Conservation (phyloP, 2,888 invertebrate species). For the Spatulosminthurus flaviceps region DNA sequence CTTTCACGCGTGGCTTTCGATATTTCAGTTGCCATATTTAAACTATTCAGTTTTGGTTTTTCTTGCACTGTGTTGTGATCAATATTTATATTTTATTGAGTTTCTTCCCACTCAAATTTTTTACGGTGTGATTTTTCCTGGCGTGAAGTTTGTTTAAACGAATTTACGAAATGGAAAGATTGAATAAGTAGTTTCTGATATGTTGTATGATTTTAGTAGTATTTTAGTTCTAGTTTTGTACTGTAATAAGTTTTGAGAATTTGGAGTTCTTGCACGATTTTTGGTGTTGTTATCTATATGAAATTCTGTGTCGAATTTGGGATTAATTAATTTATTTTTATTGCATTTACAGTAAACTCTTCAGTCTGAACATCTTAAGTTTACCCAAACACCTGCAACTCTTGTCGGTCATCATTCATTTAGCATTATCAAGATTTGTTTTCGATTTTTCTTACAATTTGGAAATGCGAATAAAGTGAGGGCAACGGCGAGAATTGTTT, state of each 20-base stretch:
- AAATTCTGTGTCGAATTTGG: background rate
- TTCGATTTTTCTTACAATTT: background rate
- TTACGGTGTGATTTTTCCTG: too few species aligned
- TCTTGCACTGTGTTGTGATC: background rate
- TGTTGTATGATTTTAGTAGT: background rate
- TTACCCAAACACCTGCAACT: slow-evolving; percentile 6
- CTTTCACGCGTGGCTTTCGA: background rate
- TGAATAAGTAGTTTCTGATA: background rate
- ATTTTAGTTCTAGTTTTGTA: background rate
- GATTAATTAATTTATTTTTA: background rate
- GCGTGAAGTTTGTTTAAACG: too few species aligned
- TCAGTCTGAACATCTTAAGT: slow-evolving; percentile 7
- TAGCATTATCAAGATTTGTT: slow-evolving; percentile 15
- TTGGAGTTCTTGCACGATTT: background rate
- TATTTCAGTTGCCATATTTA: background rate
- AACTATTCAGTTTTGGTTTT: background rate
- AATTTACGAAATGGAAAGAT: too few species aligned
- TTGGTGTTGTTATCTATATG: background rate
- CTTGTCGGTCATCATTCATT: slow-evolving; percentile 16
- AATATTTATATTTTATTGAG: background rate
- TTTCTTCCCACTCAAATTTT: slow-evolving; percentile 3
- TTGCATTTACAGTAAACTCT: background rate
- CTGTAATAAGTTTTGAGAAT: too few species aligned
- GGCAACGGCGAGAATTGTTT: slow-evolving; percentile 21
- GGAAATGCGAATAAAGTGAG: slow-evolving; percentile 20